phyloP scores from a whole-genome alignment of 2,888 invertebrate species.

The Rhyacophila evoluta region DNA sequence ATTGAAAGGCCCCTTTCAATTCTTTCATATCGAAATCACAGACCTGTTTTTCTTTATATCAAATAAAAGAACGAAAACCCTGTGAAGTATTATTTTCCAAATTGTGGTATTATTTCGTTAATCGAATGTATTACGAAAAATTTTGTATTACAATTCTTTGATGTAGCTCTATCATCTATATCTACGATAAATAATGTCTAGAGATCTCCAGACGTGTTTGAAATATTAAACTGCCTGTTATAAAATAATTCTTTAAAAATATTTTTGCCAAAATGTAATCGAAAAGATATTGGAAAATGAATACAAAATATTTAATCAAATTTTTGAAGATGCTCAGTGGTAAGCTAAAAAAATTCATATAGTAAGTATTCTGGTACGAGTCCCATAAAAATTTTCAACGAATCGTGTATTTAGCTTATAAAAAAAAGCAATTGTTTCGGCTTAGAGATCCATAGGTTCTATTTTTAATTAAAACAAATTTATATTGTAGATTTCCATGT shows the following conservation, averaged over 20 bases:
- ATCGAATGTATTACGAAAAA: slow-evolving; percentile 2
- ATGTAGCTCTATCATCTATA: background rate
- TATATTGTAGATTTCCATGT: too few species aligned
- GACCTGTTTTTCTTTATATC: slow-evolving; percentile 21
- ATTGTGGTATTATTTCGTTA: slow-evolving; percentile 22
- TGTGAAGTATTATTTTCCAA: slow-evolving; percentile 22
- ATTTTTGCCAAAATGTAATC: background rate
- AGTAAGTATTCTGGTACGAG: too few species aligned
- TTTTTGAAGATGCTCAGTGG: too few species aligned
- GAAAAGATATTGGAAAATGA: too few species aligned
- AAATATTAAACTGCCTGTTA: background rate
- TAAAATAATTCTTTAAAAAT: background rate
- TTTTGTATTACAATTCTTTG: background rate
- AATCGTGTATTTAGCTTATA: too few species aligned
- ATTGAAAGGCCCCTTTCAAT: slow-evolving; percentile 9
- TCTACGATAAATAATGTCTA: background rate
- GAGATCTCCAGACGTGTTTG: background rate
- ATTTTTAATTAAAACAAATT: too few species aligned
- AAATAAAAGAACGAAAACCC: slow-evolving; percentile 16
- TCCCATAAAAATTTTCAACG: too few species aligned
- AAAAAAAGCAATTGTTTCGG: too few species aligned
- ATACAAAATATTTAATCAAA: too few species aligned
- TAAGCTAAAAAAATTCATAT: too few species aligned
- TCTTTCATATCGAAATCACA: slow-evolving; percentile 19
- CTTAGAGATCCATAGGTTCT: too few species aligned